phyloP scores from a whole-genome alignment of 2,888 invertebrate genomes.

The Drosophila antonietae region DNA sequence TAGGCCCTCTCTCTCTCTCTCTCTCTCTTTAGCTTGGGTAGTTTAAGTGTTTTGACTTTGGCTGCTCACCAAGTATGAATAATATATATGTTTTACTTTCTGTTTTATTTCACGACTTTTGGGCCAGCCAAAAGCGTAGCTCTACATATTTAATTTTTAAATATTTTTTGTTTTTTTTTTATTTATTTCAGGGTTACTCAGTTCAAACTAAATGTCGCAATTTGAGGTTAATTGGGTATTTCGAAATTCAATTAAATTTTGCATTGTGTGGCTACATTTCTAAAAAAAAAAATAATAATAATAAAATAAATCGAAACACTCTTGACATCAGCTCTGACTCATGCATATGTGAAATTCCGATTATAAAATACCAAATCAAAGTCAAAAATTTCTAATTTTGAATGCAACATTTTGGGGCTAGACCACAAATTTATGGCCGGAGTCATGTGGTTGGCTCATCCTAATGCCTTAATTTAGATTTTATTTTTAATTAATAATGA shows the following conservation, averaged over 20 bases:
- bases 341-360: slow-evolving; percentile 9
- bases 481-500: slow-evolving; percentile 65
- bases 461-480: slow-evolving; percentile 53
- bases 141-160: slow-evolving; percentile 25
- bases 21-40: slow-evolving; percentile 27
- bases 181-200: slow-evolving; percentile 42
- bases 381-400: slow-evolving; percentile 32
- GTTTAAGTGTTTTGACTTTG: slow-evolving; percentile 68
- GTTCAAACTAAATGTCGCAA: slow-evolving; percentile 41
- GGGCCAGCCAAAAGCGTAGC: slow-evolving; percentile 68
- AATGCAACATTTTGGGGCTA: slow-evolving; percentile 47
- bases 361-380: slow-evolving; percentile 2
- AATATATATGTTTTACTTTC: slow-evolving; percentile 10
- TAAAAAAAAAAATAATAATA: slow-evolving; percentile 1
- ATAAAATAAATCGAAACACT: slow-evolving; percentile 19
- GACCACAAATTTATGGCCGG: slow-evolving; percentile 37
- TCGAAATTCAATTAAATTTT: slow-evolving; percentile 23
- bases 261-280: slow-evolving; percentile 8
- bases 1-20: slow-evolving; percentile 43
- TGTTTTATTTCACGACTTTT: slow-evolving; percentile 43
- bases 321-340: slow-evolving; percentile 54
- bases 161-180: slow-evolving; percentile 17
- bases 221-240: slow-evolving; percentile 36
- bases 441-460: slow-evolving; percentile 13
- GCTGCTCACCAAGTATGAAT: slow-evolving; percentile 15